A percentile compares a stretch with the other conserved stretches of the same genome.
Evolutionary conservation across 2,113 vertebrate genomes (phyloP).

Genomic region (Oreochromis niloticus): DNA sequence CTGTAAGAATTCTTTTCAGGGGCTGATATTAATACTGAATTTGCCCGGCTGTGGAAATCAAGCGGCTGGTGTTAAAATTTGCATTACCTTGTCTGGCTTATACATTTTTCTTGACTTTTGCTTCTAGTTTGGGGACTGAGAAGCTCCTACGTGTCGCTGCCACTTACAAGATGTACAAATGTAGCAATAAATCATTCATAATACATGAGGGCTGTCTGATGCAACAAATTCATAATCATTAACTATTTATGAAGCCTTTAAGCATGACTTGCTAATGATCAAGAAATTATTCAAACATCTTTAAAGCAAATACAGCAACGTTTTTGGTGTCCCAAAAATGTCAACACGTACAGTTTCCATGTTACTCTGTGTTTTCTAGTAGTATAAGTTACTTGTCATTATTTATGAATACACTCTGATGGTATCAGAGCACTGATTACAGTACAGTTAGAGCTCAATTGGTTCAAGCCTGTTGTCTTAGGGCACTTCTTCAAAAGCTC

Average conservation of each 20-base stretch:
- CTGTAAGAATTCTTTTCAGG: neutral
- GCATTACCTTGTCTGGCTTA: neutral
- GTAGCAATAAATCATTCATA: neutral
- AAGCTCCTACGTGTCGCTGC: neutral
- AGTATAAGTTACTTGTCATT: neutral
- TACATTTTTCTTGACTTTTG: neutral
- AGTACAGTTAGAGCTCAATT: neutral
- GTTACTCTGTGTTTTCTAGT: neutral
- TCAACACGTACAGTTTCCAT: neutral
- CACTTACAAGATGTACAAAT: slow-evolving; percentile 5
- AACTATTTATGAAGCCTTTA: slow-evolving; percentile 12
- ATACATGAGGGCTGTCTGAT: neutral
- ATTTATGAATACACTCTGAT: neutral
- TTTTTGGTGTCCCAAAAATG: neutral
- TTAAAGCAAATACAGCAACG: neutral
- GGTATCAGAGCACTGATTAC: neutral
- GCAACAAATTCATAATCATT: slow-evolving; percentile 7
- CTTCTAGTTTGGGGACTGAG: neutral
- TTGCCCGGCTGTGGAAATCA: neutral
- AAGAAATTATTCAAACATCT: neutral
- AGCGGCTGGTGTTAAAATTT: neutral
- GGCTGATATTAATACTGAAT: neutral
- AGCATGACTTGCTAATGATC: slow-evolving; percentile 2
- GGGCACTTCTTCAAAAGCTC: neutral
- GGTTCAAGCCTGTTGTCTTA: neutral